These are phyloP conservation scores for Platysteira castanea DNA, from an alignment of 2,113 vertebrate genomes.

Conservation along the genomic window DNA sequence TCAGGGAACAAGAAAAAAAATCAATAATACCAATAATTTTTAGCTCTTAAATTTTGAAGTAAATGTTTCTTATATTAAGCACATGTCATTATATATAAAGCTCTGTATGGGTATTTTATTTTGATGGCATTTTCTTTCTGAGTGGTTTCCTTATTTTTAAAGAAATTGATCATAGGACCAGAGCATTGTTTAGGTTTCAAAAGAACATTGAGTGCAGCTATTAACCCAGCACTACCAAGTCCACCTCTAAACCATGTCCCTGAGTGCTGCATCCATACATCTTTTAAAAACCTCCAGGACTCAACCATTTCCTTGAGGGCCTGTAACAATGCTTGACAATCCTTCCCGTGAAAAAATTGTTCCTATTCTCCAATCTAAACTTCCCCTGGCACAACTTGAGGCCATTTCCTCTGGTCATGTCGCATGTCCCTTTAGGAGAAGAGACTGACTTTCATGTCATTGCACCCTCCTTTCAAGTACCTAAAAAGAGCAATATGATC, in stretches of 20 bases:
- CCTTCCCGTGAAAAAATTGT: not conserved
- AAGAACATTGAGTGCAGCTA: not conserved
- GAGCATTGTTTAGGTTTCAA: not conserved
- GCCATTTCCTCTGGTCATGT: not conserved
- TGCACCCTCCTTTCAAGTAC: not conserved
- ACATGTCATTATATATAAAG: not conserved
- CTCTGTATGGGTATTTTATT: not conserved
- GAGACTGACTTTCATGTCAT: not conserved
- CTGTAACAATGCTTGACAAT: not conserved
- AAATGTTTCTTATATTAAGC: not conserved
- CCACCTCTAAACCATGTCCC: not conserved
- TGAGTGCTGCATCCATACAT: not conserved
- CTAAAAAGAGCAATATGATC: not conserved
- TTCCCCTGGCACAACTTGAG: not conserved
- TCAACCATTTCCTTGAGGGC: not conserved
- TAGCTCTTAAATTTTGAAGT: not conserved
- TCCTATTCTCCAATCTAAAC: not conserved
- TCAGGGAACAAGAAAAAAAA: not conserved
- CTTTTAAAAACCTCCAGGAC: not conserved
- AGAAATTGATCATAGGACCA: not conserved
- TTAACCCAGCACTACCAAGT: not conserved
- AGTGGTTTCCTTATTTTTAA: not conserved
- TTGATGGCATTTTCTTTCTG: not conserved
- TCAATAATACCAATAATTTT: not conserved
- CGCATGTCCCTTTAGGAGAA: fast-evolving